Base-by-base conservation (phyloP, 2,888 invertebrate species). In the Tenthredo livida region DNA sequence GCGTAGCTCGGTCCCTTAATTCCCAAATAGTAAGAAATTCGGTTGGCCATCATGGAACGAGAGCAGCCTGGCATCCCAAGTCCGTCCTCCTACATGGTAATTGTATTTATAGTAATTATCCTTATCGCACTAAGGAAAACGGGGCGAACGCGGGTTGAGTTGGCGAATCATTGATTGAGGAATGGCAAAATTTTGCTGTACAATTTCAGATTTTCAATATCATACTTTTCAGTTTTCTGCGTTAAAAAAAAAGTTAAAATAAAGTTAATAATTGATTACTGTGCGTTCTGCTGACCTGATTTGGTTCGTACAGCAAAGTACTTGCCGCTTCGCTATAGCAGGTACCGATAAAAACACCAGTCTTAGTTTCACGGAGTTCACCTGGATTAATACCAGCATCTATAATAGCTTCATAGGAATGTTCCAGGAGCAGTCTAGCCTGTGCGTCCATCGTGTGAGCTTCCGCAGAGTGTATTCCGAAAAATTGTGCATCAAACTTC, bases 401-500 rank as follows among this genome's bases (percentile, higher is more conserved):
- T 77, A 90, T 90, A 10, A 92, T 89, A 4, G 92, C 92, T 85
- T 91, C 90, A 78, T 91, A 91, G 0, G 91, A 70, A 82, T 91
- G 90, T 67, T 92, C 92, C 12, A 92, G 85, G 0, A 92, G 33
- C 84, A 92, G 92, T 6, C 91, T 87, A 0, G 86, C 84, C 90
- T 91, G 90, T 0, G 89, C 33, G 17, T 93, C 92, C 89, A 91
- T 0, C 94, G 94, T 88, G 94, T 94, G 87, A 94, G 94, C 84
- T 94, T 94, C 93, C 88, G 96, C 96, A 88, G 96, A 96, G 89
- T 96, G 96, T 33, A 97, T 95, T 0, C 96, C 96, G 91, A 97
- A 97, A 93, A 97, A 97, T 0, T 96, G 95, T 0, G 97, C 97
- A 33, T 93, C 97, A 90, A 97, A 97, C 90, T 97, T 97, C 87